Conservation (phyloP, 2,888 invertebrate species). For the Oxyscelio sp. region DNA sequence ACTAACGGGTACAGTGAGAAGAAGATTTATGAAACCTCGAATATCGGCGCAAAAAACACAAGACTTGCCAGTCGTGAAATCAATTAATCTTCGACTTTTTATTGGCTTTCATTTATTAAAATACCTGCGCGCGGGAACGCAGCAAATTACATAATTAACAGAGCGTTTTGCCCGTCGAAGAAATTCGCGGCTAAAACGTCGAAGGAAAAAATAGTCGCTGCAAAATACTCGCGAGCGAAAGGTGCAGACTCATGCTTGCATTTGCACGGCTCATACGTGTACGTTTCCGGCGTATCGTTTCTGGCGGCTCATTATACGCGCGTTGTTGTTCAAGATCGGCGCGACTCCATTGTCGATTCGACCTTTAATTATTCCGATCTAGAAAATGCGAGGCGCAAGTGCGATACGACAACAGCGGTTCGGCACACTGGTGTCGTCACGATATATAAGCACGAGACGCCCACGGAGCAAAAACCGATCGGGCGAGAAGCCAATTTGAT, state of each 20-base stretch:
- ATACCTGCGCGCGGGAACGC: not conserved
- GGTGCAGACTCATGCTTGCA: conserved; percentile 68
- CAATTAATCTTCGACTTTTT: conserved; percentile 26
- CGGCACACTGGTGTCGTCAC: conserved; percentile 31
- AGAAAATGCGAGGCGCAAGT: conserved; percentile 57
- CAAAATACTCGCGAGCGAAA: conserved; percentile 16
- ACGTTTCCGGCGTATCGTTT: conserved; percentile 68
- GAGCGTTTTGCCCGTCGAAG: no score
- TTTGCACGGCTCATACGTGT: conserved; percentile 41
- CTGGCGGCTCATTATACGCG: conserved; percentile 65
- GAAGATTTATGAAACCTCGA: conserved; percentile 22
- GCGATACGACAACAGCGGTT: conserved; percentile 36
- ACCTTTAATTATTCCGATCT: conserved; percentile 70
- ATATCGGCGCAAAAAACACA: conserved; percentile 12
- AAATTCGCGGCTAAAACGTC: no score
- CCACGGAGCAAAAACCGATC: conserved; percentile 67
- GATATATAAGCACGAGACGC: conserved; percentile 43
- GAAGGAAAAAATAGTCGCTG: conserved; percentile 8
- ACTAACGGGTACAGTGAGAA: conserved; percentile 25
- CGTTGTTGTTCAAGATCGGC: conserved; percentile 63
- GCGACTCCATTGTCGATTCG: conserved; percentile 65
- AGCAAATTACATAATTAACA: not conserved
- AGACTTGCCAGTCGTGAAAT: conserved; percentile 6
- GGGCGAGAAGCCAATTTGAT: conserved; percentile 72
- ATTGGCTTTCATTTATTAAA: not conserved